Base-by-base conservation (phyloP, 2,113 vertebrate species). In the Rhea americana region DNA sequence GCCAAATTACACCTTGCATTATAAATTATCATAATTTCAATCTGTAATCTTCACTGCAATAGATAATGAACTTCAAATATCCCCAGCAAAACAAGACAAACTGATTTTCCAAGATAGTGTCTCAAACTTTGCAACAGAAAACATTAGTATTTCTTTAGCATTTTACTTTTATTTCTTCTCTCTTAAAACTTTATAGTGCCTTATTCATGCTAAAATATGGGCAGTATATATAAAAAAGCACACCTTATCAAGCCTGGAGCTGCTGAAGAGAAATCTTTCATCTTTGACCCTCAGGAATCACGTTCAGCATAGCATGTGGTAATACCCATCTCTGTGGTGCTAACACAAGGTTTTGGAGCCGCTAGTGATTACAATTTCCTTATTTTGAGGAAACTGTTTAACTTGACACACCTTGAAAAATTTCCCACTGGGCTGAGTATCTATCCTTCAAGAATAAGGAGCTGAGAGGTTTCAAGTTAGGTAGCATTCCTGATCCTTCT, bases 401-500 rank as follows among this genome's bases (percentile, higher is more conserved):
- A 53, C 67, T 62, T 76, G 83, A 90, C 73, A 90, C 76, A 81
- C 80, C 80, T 91, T 75, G 72, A 86, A 70, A 88, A 85, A 13
- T 50, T 8, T 90, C 73, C 66, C 83, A 70, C 74, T 58, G 28
- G 16, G 45, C 30, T 79, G 90, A 84, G 39, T 88, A 84, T 51
- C 55, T 24, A 58, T 8, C 62, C 45, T 91, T 90, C 90, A 90
- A 89, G 92, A 91, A 71, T 24, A 79, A 82, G 37, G 81, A 65
- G 53, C 73, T 67, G 78, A 86, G 20, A 85, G 35, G 28, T 91
- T 95, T 95, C 95, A 88, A 94, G 93, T 91, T 66, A 37, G 87
- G 94, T n/a, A 68, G 82, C 89, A 96, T 96, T 96, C 90, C 91
- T 91, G 56, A 59, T 72, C 28, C 47, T 78, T 90, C 85, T 85